These are phyloP conservation scores for Brachionus asplanchnoidis DNA, from an alignment of 1,140 invertebrate species.

Conservation along the genomic window DNA sequence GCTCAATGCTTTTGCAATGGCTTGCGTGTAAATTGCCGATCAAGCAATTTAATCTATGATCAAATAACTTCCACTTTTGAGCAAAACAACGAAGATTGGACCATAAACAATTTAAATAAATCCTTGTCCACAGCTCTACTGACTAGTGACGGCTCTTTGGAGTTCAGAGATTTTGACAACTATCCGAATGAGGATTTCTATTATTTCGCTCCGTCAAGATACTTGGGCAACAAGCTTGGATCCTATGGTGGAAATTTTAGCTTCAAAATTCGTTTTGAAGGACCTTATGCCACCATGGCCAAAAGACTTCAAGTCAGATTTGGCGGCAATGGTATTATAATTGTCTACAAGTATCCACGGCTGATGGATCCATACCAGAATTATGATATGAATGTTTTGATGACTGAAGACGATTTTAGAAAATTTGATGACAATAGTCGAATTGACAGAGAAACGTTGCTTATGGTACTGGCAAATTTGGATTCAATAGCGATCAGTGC, in stretches of 20 bases:
- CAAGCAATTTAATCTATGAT: slow-evolving; percentile 6
- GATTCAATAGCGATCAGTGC: not conserved
- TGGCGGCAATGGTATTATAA: not conserved
- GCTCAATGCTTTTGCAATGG: slow-evolving; percentile 98
- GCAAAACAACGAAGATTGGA: not conserved
- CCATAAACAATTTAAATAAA: not conserved
- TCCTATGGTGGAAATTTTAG: slow-evolving; percentile 79
- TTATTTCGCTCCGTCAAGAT: slow-evolving; percentile 69
- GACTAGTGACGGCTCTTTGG: not conserved
- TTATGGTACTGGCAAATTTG: slow-evolving; percentile 2
- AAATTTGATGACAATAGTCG: not conserved
- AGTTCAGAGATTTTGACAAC: not conserved
- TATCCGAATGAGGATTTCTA: slow-evolving; percentile 58
- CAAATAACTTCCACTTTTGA: not conserved
- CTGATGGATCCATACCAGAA: not conserved
- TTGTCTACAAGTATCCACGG: not conserved
- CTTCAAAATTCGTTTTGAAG: slow-evolving; percentile 17
- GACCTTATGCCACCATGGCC: not conserved
- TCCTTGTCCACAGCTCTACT: not conserved
- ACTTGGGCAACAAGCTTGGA: slow-evolving; percentile 71
- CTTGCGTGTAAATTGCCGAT: slow-evolving; percentile 73
- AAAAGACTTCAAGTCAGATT: slow-evolving; percentile 12
- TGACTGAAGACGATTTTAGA: slow-evolving; percentile 18
- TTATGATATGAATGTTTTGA: not conserved
- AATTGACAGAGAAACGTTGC: slow-evolving; percentile 19